Percentiles rank a stretch among this genome's conserved stretches.
Conservation (phyloP, 2,113 vertebrate genomes). For the Nyctibius bracteatus region DNA sequence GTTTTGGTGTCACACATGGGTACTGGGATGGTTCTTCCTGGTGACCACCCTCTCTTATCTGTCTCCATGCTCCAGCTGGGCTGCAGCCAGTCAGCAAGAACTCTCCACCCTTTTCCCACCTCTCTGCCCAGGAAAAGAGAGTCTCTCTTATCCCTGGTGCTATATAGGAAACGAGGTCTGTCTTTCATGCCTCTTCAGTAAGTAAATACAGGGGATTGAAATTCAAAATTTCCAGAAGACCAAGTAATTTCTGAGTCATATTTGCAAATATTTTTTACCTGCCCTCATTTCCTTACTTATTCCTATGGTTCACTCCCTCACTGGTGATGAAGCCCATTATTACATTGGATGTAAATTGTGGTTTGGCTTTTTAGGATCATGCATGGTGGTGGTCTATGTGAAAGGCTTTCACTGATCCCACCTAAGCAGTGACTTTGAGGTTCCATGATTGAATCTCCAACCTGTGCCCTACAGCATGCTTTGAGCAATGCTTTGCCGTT, state of each 20-base stretch:
- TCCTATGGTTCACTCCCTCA: slow-evolving; percentile 14
- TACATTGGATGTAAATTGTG: slow-evolving; percentile 41
- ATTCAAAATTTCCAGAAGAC: not conserved
- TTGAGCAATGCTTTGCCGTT: slow-evolving; percentile 6
- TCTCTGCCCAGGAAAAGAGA: not conserved
- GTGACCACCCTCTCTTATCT: not conserved
- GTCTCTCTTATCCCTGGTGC: not conserved
- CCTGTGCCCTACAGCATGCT: not conserved
- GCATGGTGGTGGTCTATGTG: slow-evolving; percentile 34
- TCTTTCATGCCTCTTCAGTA: not conserved
- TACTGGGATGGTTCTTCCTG: not conserved
- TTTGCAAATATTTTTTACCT: not conserved
- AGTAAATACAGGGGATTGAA: not conserved
- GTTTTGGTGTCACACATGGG: not conserved
- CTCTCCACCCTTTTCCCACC: not conserved
- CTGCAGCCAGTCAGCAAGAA: not conserved
- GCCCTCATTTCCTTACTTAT: not conserved
- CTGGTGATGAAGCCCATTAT: slow-evolving; percentile 10
- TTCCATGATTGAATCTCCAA: not conserved
- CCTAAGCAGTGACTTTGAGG: slow-evolving; percentile 29
- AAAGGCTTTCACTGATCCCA: slow-evolving; percentile 33
- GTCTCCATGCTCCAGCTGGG: not conserved
- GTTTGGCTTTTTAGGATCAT: slow-evolving; percentile 49
- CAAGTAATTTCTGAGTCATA: not conserved
- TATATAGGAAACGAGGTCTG: not conserved